Evolutionary conservation across 2,113 vertebrate species (phyloP), one percentile per base, ranked within the genome.

Genomic region (Caranx ignobilis): DNA sequence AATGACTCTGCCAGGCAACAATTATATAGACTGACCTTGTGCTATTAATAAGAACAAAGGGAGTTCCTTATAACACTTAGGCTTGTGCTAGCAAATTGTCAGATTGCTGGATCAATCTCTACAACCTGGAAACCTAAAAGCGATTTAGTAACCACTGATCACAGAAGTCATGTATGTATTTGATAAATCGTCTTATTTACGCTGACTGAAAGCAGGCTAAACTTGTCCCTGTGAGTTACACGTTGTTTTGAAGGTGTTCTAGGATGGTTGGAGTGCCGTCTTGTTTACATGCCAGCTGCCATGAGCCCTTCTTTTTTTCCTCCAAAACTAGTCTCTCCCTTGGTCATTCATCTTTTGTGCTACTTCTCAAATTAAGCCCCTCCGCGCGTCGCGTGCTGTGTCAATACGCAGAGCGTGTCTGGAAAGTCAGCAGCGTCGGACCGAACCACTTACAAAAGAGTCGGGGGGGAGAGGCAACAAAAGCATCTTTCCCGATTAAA

Each of bases 221-320:
- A 69, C 65, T 37, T 55, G 1, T 34, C 45, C n/a, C 5, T 39
- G 31, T 1, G 26, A 26, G 26, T 31, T 16, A 18, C 35, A 16
- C 12, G 48, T 18, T n/a, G 41, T 52, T 62, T 54, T 31, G 4
- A 37, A 35, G 18, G 21, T 10, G n/a, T 48, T 61, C 6, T 54
- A 31, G 26, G 26, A 56, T 62, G n/a, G 31, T 52, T n/a, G 45
- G 54, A 77, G 75, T 34, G 19, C 56, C 15, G 10, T 52, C 35
- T 55, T 80, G 50, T 76, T 76, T 39, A 72, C 67, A 83, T 39
- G 68, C 88, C 95, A 95, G 93, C 91, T 95, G 94, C 95, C 90
- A 83, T 57, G 71, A 67, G 21, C 34, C 55, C 61, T 43, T 62
- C 52, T 59, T 19, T 43, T 32, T 2, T 37, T 65, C 60, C 77